Evolutionary conservation across 2,113 vertebrate genomes (phyloP).

Genomic region (Phylloscopus trochiloides): DNA sequence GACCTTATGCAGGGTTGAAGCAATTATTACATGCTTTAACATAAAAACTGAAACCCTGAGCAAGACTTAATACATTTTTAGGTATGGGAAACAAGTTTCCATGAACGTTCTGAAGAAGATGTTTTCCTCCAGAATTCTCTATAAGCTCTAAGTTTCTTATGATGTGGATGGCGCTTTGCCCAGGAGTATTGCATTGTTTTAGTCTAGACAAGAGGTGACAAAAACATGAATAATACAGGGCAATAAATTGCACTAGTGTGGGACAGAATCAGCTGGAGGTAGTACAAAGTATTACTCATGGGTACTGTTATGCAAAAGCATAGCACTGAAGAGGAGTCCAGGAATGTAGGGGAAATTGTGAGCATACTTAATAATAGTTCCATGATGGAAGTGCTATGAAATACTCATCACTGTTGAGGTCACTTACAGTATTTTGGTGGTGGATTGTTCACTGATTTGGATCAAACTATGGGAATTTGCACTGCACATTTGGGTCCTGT

Average conservation of each 20-base stretch:
- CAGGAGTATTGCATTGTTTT: neutral
- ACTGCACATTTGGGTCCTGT: neutral
- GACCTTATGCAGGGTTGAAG: neutral
- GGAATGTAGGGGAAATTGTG: neutral
- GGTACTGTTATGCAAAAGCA: neutral
- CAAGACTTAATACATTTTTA: neutral
- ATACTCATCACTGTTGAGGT: neutral
- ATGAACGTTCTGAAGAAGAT: neutral
- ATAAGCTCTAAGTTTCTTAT: neutral
- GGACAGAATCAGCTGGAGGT: neutral
- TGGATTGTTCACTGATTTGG: neutral
- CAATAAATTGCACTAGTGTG: neutral
- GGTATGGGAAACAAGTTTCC: neutral
- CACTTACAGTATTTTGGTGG: neutral
- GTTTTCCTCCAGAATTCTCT: neutral
- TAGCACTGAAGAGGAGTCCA: neutral
- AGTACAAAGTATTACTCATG: neutral
- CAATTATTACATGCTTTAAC: neutral
- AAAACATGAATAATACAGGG: neutral
- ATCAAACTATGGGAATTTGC: neutral
- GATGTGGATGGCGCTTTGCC: neutral
- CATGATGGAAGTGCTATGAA: neutral
- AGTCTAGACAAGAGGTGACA: slow-evolving; percentile 34
- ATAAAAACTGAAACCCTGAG: neutral
- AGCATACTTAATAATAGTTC: neutral